Base-by-base conservation (phyloP, 2,113 vertebrate species). In the Etheostoma cragini region DNA sequence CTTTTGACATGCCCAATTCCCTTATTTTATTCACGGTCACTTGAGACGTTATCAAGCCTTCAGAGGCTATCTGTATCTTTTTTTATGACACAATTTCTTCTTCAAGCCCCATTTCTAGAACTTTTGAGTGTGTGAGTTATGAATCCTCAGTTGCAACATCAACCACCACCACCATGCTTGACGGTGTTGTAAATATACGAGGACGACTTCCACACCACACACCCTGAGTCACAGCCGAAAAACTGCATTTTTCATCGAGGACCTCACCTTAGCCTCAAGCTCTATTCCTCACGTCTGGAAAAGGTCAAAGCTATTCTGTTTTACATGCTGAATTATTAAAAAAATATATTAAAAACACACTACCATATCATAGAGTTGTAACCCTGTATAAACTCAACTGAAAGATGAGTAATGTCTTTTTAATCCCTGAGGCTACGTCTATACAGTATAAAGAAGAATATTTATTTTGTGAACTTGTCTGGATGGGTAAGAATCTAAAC, bases 181-280 rank as follows among this genome's bases (percentile, higher is more conserved):
- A 64, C 50, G 0, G 58, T 62, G 65, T 81, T 87, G 78, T 74
- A 83, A 88, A 89, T 83, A 77, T 65, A 75, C 79, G 64, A 86
- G 72, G 50, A 84, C 78, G 80, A 87, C 82, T 92, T 80, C 67
- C 68, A 57, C 68, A 74, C 54, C 83, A 68, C 85, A 66, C 72
- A 85, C 60, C 54, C 82, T 87, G 86, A 93, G 68, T 93, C 88
- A 89, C 53, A 42, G 70, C 70, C 80, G 80, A 85, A 78, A 88
- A 91, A 84, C 47, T 77, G 82, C 88, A 84, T n/a, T 86, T 88
- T 82, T 76, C 57, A 72, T 24, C 3, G 4, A 11, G n/a, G 71
- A 49, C 76, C 68, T 91, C 74, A 57, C 74, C 75, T 68, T n/a
- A 14, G 66, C 86, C 52, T 61, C 13, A 1, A 68, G 82, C 63